Evolutionary conservation across 2,113 vertebrate genomes (phyloP).

Genomic region (Aphyosemion australe): DNA sequence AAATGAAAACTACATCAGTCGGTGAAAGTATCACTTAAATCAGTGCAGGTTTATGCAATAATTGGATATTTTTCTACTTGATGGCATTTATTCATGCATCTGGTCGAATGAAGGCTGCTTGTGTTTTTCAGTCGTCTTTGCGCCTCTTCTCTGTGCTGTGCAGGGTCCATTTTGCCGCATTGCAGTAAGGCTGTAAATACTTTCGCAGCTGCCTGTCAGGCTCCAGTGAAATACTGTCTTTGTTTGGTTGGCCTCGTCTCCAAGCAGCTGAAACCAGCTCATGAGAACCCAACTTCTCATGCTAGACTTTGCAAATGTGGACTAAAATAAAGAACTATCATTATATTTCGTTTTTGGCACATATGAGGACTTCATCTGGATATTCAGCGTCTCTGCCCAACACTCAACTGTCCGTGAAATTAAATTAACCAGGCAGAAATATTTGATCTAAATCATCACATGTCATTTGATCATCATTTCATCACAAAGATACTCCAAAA

Average conservation of each 20-base stretch:
- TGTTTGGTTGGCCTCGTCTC: slow-evolving; percentile 83
- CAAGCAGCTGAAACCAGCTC: slow-evolving; percentile 63
- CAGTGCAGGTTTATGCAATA: neutral
- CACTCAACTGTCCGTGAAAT: too few species aligned
- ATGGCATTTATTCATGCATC: neutral
- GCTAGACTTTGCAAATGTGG: slow-evolving; percentile 33
- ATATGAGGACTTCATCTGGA: too few species aligned
- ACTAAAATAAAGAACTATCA: slow-evolving; percentile 18
- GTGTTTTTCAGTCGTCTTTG: slow-evolving; percentile 22
- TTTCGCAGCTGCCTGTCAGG: slow-evolving; percentile 99
- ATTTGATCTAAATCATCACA: too few species aligned
- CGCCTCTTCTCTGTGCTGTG: slow-evolving; percentile 21
- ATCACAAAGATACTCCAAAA: neutral
- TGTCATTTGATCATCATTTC: too few species aligned
- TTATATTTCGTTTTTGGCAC: neutral
- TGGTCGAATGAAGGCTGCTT: neutral
- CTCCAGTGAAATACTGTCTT: slow-evolving; percentile 98
- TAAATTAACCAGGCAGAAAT: too few species aligned
- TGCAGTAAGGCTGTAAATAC: slow-evolving; percentile 99
- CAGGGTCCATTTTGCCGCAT: slow-evolving; percentile 86
- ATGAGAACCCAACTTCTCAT: slow-evolving; percentile 40
- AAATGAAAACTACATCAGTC: too few species aligned
- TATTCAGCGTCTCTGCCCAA: neutral
- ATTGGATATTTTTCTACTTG: neutral
- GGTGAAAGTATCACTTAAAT: neutral